Evolutionary conservation across 2,888 invertebrate species (phyloP).

Genomic region (Ormyrus pomaceus): DNA sequence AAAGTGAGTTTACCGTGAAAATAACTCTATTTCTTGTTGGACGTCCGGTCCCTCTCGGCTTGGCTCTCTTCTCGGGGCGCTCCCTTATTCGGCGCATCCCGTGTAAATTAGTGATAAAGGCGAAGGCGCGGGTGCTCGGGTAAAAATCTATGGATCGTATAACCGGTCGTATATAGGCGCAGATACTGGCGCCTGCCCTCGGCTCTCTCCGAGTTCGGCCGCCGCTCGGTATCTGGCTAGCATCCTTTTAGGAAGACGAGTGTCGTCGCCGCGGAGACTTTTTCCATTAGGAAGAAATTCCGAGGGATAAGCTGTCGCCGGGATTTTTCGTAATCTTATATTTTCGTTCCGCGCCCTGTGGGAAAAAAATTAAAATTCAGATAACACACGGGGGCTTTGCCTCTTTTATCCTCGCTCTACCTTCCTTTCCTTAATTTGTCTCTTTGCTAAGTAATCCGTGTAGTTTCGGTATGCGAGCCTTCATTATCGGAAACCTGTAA

Average conservation of each 20-base stretch:
- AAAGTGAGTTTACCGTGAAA: slow-evolving; percentile 16
- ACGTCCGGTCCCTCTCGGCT: background rate
- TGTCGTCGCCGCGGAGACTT: slow-evolving; percentile 35
- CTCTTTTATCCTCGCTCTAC: slow-evolving; percentile 31
- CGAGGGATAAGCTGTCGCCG: slow-evolving; percentile 49
- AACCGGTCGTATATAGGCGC: slow-evolving; percentile 24
- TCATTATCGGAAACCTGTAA: slow-evolving; percentile 37
- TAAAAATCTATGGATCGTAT: slow-evolving; percentile 43
- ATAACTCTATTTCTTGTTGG: background rate
- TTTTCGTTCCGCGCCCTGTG: background rate
- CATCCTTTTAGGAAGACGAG: slow-evolving; percentile 45
- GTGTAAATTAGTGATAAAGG: slow-evolving; percentile 69
- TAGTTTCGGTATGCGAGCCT: slow-evolving; percentile 1
- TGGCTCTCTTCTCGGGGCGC: slow-evolving; percentile 8
- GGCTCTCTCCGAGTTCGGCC: no score
- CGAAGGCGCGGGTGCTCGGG: slow-evolving; percentile 52
- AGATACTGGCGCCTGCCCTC: slow-evolving; percentile 46
- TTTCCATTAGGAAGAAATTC: slow-evolving; percentile 56
- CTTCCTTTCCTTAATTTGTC: slow-evolving; percentile 49
- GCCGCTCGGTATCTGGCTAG: slow-evolving; percentile 8
- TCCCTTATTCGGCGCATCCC: slow-evolving; percentile 62
- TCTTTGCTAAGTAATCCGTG: slow-evolving; percentile 56
- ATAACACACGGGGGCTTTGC: slow-evolving; percentile 28
- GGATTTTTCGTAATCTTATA: slow-evolving; percentile 45
- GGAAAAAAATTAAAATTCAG: slow-evolving; percentile 53